Evolutionary conservation across 2,888 invertebrate species (phyloP).

Genomic region (Synanthedon myopaeformis): DNA sequence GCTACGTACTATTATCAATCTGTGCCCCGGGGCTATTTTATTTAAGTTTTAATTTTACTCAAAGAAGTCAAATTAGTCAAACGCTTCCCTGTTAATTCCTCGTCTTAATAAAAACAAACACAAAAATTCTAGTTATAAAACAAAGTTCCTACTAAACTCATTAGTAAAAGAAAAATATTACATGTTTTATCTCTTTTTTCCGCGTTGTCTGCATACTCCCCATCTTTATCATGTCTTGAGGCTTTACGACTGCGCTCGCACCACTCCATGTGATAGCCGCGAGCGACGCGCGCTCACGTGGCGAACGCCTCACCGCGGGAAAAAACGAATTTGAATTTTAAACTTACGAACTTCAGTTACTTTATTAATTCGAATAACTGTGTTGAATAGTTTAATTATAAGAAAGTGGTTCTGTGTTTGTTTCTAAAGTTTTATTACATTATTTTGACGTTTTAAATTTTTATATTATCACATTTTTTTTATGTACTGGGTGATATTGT

Average conservation of each 20-base stretch:
- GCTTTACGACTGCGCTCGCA: conserved; percentile 29
- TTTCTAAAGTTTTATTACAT: background rate
- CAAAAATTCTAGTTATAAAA: background rate
- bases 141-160: too few relatives aligned
- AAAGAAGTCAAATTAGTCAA: background rate
- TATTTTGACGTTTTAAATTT: too few relatives aligned
- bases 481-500: too few relatives aligned
- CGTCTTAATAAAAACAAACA: background rate
- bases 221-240: conserved; percentile 43
- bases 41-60: too few relatives aligned
- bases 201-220: conserved; percentile 8
- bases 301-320: conserved; percentile 31
- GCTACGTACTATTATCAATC: too few relatives aligned
- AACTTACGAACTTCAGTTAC: conserved; percentile 8
- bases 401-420: too few relatives aligned
- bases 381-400: background rate
- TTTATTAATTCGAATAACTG: background rate
- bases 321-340: conserved; percentile 21
- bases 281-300: conserved; percentile 57
- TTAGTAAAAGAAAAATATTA: background rate
- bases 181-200: conserved; percentile 21
- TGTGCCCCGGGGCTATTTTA: too few relatives aligned
- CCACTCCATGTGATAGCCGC: conserved; percentile 67
- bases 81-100: too few relatives aligned
- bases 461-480: too few relatives aligned